Evolutionary conservation across 2,797 vertebrate genomes (phyloP).

Genomic region (Menidia menidia): DNA sequence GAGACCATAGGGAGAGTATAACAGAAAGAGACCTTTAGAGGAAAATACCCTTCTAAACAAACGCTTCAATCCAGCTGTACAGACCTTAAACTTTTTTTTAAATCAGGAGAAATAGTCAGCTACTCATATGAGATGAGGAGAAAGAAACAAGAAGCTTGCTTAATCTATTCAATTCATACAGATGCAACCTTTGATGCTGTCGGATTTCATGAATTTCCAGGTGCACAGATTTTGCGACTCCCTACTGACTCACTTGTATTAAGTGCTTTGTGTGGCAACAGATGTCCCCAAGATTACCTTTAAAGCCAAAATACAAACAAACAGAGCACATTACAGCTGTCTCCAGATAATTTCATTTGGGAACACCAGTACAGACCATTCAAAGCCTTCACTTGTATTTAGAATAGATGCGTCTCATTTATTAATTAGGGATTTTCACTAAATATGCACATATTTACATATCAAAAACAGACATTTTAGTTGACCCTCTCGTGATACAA

Average conservation of each 20-base stretch:
- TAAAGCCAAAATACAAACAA: slow-evolving; percentile 5
- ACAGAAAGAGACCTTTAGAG: slow-evolving; percentile 7
- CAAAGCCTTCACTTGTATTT: too few relatives aligned
- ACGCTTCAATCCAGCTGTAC: slow-evolving; percentile 12
- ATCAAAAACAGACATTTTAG: too few relatives aligned
- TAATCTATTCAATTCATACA: not conserved
- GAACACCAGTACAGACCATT: not conserved
- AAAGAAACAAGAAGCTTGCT: slow-evolving; percentile 8
- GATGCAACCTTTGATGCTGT: not conserved
- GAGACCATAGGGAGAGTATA: slow-evolving; percentile 11
- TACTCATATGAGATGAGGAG: not conserved
- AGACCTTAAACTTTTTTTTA: slow-evolving; percentile 18
- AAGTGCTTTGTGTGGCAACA: slow-evolving; percentile 5
- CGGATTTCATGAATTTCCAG: slow-evolving; percentile 12
- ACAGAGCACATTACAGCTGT: not conserved
- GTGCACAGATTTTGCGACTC: slow-evolving; percentile 13
- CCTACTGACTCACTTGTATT: not conserved
- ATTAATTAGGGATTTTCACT: too few relatives aligned
- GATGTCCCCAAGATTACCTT: slow-evolving; percentile 8
- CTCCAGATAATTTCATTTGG: not conserved
- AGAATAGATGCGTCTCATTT: too few relatives aligned
- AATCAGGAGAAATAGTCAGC: slow-evolving; percentile 16
- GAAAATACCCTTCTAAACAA: slow-evolving; percentile 12
- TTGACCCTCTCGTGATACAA: too few relatives aligned
- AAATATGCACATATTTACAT: too few relatives aligned